Evolutionary conservation across 2,888 invertebrate species (phyloP).

Genomic region (Luperina testacea): DNA sequence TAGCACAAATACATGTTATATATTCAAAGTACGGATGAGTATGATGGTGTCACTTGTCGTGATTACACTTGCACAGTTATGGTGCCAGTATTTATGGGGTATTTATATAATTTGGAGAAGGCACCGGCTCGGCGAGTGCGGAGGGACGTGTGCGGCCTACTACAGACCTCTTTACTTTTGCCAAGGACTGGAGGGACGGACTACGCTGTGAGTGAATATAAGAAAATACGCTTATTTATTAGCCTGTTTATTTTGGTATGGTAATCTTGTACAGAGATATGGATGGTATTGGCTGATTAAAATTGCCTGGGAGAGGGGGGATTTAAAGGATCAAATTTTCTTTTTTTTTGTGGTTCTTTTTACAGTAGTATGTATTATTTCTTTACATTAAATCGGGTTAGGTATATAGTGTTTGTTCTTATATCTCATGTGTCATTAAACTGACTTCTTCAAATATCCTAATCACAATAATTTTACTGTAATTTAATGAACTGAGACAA

Average conservation of each 20-base stretch:
- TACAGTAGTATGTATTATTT: background rate
- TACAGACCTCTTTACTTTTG: conserved; percentile 67
- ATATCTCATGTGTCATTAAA: background rate
- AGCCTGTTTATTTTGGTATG: conserved; percentile 57
- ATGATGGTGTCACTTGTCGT: conserved; percentile 65
- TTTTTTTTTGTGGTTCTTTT: background rate
- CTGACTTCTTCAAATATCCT: background rate
- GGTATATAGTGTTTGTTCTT: background rate
- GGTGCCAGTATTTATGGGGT: conserved; percentile 67
- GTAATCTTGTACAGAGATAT: conserved; percentile 49
- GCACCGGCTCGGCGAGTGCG: conserved; percentile 63
- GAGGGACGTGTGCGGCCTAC: conserved; percentile 71
- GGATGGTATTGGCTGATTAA: conserved; percentile 60
- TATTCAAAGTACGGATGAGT: conserved; percentile 61
- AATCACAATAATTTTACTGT: background rate
- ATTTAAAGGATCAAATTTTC: conserved; percentile 16
- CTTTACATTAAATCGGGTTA: background rate
- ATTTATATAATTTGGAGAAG: conserved; percentile 69
- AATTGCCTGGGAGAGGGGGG: conserved; percentile 8
- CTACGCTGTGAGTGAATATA: conserved; percentile 46
- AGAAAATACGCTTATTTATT: conserved; percentile 65
- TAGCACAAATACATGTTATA: conserved; percentile 57
- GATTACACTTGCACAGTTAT: conserved; percentile 70
- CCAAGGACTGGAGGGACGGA: conserved; percentile 60
- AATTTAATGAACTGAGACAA: background rate